Evolutionary conservation across 1,140 invertebrate genomes (phyloP).

Genomic region (Eriocheir sinensis): DNA sequence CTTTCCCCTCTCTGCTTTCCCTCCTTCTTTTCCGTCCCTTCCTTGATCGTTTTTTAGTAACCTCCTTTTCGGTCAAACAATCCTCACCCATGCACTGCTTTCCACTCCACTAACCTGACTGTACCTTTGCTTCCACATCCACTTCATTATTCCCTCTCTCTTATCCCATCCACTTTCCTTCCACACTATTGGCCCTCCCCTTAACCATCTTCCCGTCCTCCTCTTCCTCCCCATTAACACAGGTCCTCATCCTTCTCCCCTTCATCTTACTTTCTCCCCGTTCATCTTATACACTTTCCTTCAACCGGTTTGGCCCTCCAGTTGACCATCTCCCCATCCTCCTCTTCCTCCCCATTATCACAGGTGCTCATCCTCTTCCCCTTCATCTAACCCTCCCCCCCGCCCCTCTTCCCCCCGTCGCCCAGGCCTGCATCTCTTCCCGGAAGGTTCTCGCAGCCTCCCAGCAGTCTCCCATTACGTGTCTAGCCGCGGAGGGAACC

Average conservation of each 20-base stretch:
- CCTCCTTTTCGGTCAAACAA: no score
- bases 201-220: neutral
- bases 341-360: neutral
- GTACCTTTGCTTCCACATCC: no score
- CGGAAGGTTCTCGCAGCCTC: neutral
- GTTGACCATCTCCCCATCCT: neutral
- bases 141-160: no score
- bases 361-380: no score
- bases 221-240: neutral
- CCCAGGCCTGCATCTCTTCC: neutral
- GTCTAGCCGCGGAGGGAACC: neutral
- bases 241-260: neutral
- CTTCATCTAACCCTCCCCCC: neutral
- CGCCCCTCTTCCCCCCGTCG: neutral
- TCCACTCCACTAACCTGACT: no score
- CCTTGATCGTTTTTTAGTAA: no score
- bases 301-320: neutral
- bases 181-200: neutral
- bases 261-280: neutral
- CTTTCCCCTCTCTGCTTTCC: neutral
- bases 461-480: neutral
- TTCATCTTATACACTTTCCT: neutral
- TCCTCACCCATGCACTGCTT: no score
- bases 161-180: no score
- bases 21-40: neutral